phyloP scores from a whole-genome alignment of 2,113 vertebrate species.

The Myanophis thanlyinensis region DNA sequence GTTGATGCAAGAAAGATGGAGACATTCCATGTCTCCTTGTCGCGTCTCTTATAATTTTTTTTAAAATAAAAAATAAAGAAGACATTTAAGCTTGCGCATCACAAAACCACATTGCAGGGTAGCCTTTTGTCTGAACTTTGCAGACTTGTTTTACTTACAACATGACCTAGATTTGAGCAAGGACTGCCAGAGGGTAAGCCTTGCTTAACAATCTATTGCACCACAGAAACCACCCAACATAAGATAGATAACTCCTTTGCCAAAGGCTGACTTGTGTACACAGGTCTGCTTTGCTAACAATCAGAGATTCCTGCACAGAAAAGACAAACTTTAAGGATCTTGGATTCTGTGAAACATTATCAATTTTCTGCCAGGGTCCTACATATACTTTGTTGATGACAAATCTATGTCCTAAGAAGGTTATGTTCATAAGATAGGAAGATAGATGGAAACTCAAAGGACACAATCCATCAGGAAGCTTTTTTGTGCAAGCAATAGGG shows the following conservation, averaged over 20 bases:
- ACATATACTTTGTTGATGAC: background rate
- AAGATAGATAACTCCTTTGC: conserved; percentile 61
- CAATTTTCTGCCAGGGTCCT: background rate
- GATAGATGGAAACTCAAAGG: background rate
- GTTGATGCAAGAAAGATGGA: background rate
- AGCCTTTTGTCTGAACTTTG: conserved; percentile 63
- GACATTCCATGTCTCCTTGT: background rate
- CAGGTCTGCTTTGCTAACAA: conserved; percentile 59
- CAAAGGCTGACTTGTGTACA: conserved; percentile 61
- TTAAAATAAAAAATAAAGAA: conserved; percentile 28
- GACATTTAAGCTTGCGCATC: conserved; percentile 56
- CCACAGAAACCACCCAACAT: conserved; percentile 69
- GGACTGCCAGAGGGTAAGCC: conserved; percentile 65
- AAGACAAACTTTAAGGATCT: conserved; percentile 14
- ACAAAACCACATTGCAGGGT: conserved; percentile 63
- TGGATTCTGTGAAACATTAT: conserved; percentile 18
- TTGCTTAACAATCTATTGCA: conserved; percentile 54
- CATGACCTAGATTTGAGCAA: conserved; percentile 54
- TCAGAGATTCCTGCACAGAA: conserved; percentile 41
- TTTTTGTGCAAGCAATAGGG: background rate
- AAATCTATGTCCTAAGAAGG: background rate
- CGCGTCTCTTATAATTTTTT: background rate
- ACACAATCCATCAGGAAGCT: background rate
- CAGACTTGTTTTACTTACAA: conserved; percentile 65
- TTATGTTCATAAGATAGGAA: background rate